Conservation (phyloP, 37 sponge, comb jelly and placozoan species). For the Halisarca cf. caerulea region DNA sequence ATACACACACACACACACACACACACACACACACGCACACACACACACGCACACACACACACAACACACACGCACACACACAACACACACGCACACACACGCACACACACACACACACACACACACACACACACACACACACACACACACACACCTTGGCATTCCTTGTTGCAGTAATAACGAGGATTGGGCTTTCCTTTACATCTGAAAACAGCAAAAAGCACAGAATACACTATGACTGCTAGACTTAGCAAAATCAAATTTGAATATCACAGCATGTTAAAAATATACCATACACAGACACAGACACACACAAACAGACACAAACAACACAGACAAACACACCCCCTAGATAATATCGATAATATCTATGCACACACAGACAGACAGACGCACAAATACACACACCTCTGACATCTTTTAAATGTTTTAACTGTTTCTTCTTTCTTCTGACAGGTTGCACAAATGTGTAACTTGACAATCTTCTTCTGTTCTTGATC, state of each 20-base stretch:
- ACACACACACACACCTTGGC: conserved; percentile 43
- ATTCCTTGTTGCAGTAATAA: conserved; percentile 60
- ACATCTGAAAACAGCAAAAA: conserved; percentile 25
- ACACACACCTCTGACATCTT: conserved; percentile 56
- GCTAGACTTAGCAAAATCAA: neutral
- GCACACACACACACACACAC: neutral
- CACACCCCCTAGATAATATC: too few relatives aligned
- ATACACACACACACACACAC: too few relatives aligned
- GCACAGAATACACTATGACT: neutral
- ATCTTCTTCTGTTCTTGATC: conserved; percentile 1
- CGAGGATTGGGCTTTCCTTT: conserved; percentile 51
- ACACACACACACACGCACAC: too few relatives aligned
- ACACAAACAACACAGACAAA: too few relatives aligned
- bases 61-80: too few relatives aligned
- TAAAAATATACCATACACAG: too few relatives aligned
- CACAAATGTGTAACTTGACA: conserved; percentile 47
- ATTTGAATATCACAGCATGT: too few relatives aligned
- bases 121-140: too few relatives aligned
- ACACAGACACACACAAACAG: too few relatives aligned
- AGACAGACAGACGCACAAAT: neutral
- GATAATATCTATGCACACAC: too few relatives aligned
- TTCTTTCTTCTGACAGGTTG: conserved; percentile 39
- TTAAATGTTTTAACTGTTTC: conserved; percentile 52
- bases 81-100: too few relatives aligned
- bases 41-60: too few relatives aligned